Percentiles rank a stretch among this genome's conserved stretches.
Evolutionary conservation across 2,888 invertebrate species (phyloP).

Genomic region (Digitonthophagus gazella): DNA sequence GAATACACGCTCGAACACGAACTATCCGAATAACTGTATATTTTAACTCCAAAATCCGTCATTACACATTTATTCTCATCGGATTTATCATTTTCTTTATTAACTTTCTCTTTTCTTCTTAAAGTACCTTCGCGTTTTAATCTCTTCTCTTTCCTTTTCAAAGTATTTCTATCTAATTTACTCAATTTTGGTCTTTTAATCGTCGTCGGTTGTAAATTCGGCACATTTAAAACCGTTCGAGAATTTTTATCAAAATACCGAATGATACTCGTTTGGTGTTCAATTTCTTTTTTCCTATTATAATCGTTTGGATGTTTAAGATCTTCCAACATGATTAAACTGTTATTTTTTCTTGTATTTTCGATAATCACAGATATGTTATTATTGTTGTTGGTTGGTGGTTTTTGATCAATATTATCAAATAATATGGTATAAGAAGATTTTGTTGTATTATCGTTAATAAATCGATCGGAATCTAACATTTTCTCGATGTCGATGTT

Average conservation of each 20-base stretch:
- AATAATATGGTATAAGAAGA: background rate
- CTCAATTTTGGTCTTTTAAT: slow-evolving; percentile 45
- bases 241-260: slow-evolving; percentile 29
- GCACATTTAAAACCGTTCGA: slow-evolving; percentile 47
- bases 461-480: background rate
- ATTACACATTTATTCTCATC: slow-evolving; percentile 28
- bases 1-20: slow-evolving; percentile 54
- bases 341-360: background rate
- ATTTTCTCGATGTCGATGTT: background rate
- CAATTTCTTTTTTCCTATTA: slow-evolving; percentile 3
- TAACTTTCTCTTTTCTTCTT: slow-evolving; percentile 25
- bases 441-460: background rate
- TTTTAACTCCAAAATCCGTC: slow-evolving; percentile 43
- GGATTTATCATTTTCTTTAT: slow-evolving; percentile 27
- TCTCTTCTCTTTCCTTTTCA: slow-evolving; percentile 42
- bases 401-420: background rate
- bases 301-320: background rate
- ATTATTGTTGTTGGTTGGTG: background rate
- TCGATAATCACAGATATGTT: background rate
- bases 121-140: slow-evolving; percentile 27
- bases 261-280: background rate
- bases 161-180: slow-evolving; percentile 49
- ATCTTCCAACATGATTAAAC: background rate
- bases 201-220: slow-evolving; percentile 40
- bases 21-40: slow-evolving; percentile 46